A percentile compares a stretch with the other conserved stretches of the same genome.
These are phyloP conservation scores for Rotaria sp. DNA, from an alignment of 2,888 invertebrate genomes.

Conservation along the genomic window DNA sequence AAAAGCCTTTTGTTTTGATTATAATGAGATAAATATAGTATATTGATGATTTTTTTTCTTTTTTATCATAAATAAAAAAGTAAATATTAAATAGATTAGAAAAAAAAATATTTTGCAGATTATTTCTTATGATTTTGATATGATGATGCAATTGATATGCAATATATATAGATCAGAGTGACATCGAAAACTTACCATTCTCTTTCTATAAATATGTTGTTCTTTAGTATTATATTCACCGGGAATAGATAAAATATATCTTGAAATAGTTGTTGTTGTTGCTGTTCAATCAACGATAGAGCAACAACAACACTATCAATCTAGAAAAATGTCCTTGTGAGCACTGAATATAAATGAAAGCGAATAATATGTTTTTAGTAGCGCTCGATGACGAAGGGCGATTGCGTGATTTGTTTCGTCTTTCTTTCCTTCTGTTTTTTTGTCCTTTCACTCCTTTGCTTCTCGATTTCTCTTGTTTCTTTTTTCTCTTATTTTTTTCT, in stretches of 20 bases:
- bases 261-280: neutral
- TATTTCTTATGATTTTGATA: too few relatives aligned
- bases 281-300: too few relatives aligned
- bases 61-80: too few relatives aligned
- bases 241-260: neutral
- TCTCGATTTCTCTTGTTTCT: too few relatives aligned
- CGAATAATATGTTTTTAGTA: neutral
- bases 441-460: neutral
- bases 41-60: too few relatives aligned
- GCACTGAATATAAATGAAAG: neutral
- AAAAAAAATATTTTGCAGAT: too few relatives aligned
- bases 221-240: neutral
- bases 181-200: neutral
- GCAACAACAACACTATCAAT: conserved; percentile 16
- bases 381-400: neutral
- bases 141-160: neutral
- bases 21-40: too few relatives aligned
- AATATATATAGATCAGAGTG: neutral
- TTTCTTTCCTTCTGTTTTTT: neutral
- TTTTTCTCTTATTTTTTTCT: neutral
- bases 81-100: too few relatives aligned
- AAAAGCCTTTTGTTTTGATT: too few relatives aligned
- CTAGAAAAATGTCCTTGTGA: neutral
- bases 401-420: conserved; percentile 7
- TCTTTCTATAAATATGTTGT: neutral